Conservation (phyloP, 2,797 vertebrate genomes). For the Hydrocynus forskahlii region DNA sequence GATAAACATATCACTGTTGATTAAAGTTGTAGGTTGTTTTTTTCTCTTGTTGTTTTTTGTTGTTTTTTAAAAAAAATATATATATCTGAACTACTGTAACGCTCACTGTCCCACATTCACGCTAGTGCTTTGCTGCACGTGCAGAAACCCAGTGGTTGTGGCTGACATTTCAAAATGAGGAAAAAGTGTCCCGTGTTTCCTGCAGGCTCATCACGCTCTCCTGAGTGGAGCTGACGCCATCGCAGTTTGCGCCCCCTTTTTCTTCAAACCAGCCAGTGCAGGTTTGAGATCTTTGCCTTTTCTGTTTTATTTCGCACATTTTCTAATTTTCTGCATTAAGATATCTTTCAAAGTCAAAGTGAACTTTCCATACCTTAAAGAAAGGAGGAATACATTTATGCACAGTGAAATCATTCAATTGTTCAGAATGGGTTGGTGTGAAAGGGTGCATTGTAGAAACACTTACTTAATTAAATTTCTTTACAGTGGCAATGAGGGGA, state of each 20-base stretch:
- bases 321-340: not conserved
- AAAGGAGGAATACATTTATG: too few relatives aligned
- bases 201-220: constrained; percentile 87
- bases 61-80: too few relatives aligned
- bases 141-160: not conserved
- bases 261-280: constrained; percentile 86
- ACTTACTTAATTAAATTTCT: too few relatives aligned
- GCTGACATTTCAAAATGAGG: not conserved
- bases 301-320: not conserved
- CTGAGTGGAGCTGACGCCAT: constrained; percentile 84
- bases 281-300: constrained; percentile 66
- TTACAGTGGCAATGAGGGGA: too few relatives aligned
- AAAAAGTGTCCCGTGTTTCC: constrained; percentile 20
- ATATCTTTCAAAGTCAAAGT: too few relatives aligned
- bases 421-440: too few relatives aligned
- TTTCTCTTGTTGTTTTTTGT: not conserved
- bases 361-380: too few relatives aligned
- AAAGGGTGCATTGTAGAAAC: too few relatives aligned
- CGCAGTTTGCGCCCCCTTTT: constrained; percentile 87
- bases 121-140: not conserved
- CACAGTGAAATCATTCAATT: too few relatives aligned
- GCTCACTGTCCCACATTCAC: not conserved
- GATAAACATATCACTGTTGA: too few relatives aligned
- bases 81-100: not conserved
- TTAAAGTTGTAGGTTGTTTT: too few relatives aligned